A percentile compares a stretch with the other conserved stretches of the same genome.
phyloP scores from a whole-genome alignment of 2,888 invertebrate genomes.

The Stictocephala bisonia region DNA sequence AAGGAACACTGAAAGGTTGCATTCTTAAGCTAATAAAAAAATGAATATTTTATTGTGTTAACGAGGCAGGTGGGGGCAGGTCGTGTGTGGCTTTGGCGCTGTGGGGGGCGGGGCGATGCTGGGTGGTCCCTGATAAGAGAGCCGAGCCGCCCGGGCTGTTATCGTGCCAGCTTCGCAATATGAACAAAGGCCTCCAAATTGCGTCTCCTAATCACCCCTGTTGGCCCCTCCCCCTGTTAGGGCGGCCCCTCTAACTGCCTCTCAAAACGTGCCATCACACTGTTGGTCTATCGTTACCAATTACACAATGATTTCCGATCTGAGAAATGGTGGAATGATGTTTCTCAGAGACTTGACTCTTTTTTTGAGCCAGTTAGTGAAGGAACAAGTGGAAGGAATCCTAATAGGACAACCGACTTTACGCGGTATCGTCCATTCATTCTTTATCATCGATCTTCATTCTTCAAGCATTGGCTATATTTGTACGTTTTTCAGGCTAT shows the following conservation, averaged over 20 bases:
- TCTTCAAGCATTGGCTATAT: too few relatives aligned
- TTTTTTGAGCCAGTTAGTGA: too few relatives aligned
- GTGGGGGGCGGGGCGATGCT: slow-evolving; percentile 35
- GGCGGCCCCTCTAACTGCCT: background rate
- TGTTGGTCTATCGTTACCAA: too few relatives aligned
- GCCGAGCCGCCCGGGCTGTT: slow-evolving; percentile 12
- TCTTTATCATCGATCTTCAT: too few relatives aligned
- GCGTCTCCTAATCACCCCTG: slow-evolving; percentile 25
- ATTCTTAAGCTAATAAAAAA: slow-evolving; percentile 41
- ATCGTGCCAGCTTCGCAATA: slow-evolving; percentile 30
- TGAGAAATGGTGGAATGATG: too few relatives aligned
- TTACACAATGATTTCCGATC: too few relatives aligned
- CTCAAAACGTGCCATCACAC: too few relatives aligned
- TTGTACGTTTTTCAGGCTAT: too few relatives aligned
- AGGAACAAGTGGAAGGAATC: too few relatives aligned
- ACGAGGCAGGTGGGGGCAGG: slow-evolving; percentile 38
- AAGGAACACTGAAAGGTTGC: slow-evolving; percentile 30
- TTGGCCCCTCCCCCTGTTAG: slow-evolving; percentile 4
- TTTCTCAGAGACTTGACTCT: too few relatives aligned
- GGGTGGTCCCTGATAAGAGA: slow-evolving; percentile 42
- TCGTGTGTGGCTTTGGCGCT: slow-evolving; percentile 36
- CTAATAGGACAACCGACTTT: too few relatives aligned
- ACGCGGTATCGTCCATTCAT: too few relatives aligned
- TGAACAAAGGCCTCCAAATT: slow-evolving; percentile 38
- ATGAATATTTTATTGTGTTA: slow-evolving; percentile 52